Base-by-base conservation (phyloP, 2,113 vertebrate genomes). In the Eptesicus fuscus region DNA sequence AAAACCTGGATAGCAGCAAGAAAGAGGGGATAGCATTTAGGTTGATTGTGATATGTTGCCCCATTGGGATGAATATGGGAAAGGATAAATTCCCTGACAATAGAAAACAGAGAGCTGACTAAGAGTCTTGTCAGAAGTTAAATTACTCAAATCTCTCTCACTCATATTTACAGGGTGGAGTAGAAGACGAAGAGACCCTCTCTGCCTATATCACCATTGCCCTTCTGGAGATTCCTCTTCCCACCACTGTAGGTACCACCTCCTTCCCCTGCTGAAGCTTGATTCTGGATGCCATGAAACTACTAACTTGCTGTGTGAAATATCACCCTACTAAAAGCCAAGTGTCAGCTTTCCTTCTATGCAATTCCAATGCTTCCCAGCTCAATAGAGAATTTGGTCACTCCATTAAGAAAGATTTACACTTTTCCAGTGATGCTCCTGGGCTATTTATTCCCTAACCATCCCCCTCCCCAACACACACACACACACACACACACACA, bases 211-310 rank as follows among this genome's bases (percentile, higher is more conserved):
- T 98, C 80, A 92, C 77, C 30, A 98, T 97, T 0, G 88, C 98
- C 8, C 30, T 98, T 70, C 96, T 98, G 93, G 98, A 98, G 96
- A 97, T 97, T 13, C 96, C 96, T 83, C 95, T 98, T 90, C 44
- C 97, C 30, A 61, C 92, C 96, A 97, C 97, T 0, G 98, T 98
- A 97, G 0, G 98, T 98, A 78, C 82, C 80, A 73, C 3, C 53
- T 76, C 9, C 18, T 74, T 69, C 90, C 0, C 20, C 47, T 4
- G 0, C 76, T 83, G 17, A 28, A 37, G 14, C 40, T 4, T 22
- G 32, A 32, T 40, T 88, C 78, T 77, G 16, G 49, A 32, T n/a
- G 25, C 70, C 25, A 0, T 18, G 65, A 80, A 84, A 61, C 70
- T 9, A 5, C 44, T 92, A 28, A 18, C 28, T 23, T 71, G 18